These are phyloP conservation scores for Odocoileus hemionus DNA, from an alignment of 2,113 vertebrate species.

Conservation along the genomic window DNA sequence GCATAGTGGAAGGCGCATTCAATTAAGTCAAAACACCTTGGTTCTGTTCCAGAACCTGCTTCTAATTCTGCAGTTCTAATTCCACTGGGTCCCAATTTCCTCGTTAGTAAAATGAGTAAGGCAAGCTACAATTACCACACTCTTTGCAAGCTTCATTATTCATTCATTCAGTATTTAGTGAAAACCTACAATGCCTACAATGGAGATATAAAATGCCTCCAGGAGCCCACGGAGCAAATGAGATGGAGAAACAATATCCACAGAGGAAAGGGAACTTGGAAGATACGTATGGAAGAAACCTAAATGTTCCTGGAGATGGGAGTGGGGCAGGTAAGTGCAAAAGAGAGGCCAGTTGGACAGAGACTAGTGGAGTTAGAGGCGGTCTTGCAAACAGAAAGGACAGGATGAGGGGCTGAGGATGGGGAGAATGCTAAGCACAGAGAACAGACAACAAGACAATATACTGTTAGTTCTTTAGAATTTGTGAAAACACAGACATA, in stretches of 20 bases:
- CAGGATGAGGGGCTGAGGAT: background rate
- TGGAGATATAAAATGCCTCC: background rate
- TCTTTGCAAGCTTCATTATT: background rate
- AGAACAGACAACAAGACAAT: background rate
- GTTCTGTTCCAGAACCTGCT: background rate
- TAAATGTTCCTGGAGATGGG: background rate
- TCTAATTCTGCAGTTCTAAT: background rate
- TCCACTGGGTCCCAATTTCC: background rate
- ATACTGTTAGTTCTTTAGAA: background rate
- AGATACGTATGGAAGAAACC: background rate
- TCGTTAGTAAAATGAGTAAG: slow-evolving; percentile 25
- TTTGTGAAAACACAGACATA: background rate
- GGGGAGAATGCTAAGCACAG: background rate
- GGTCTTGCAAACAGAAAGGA: background rate
- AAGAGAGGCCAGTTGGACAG: background rate
- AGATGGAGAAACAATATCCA: background rate
- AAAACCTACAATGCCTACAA: background rate
- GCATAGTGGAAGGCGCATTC: background rate
- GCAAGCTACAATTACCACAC: background rate
- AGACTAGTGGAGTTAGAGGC: background rate
- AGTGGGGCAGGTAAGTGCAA: background rate
- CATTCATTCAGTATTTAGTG: background rate
- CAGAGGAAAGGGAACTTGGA: background rate
- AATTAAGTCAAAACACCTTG: slow-evolving; percentile 5
- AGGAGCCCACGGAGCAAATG: background rate